Conservation (phyloP, 2,888 invertebrate genomes). For the Merodon equestris region DNA sequence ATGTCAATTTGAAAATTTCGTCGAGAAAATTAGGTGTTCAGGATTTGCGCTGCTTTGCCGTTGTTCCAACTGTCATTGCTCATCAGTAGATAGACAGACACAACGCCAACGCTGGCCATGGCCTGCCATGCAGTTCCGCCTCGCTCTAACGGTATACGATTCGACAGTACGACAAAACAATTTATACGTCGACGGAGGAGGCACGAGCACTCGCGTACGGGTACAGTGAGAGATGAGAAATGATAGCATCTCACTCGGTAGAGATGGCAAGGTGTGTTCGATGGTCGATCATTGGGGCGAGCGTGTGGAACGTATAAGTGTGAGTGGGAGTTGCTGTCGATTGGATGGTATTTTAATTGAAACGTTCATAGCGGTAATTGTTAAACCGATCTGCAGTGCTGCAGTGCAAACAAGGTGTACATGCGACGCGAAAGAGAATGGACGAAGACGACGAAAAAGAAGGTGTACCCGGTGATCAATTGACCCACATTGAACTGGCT, state of each 20-base stretch:
- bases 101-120: neutral
- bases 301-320: conserved; percentile 13
- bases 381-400: conserved; percentile 34
- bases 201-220: conserved; percentile 22
- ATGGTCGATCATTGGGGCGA: conserved; percentile 19
- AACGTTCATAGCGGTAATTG: conserved; percentile 66
- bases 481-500: conserved; percentile 55
- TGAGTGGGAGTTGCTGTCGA: conserved; percentile 61
- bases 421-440: neutral
- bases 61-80: conserved; percentile 43
- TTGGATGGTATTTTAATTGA: conserved; percentile 68
- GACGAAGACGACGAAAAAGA: conserved; percentile 9
- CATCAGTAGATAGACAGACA: conserved; percentile 21
- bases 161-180: conserved; percentile 41
- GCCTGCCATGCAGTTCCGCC: conserved; percentile 7
- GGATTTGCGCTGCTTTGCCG: conserved; percentile 15
- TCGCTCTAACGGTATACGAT: conserved; percentile 48
- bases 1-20: conserved; percentile 12
- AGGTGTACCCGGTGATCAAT: conserved; percentile 44
- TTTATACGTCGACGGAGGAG: conserved; percentile 18
- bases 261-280: conserved; percentile 56
- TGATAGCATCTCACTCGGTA: conserved; percentile 37
- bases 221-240: conserved; percentile 40
- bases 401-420: conserved; percentile 23
- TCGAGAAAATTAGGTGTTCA: conserved; percentile 36